Evolutionary conservation across 2,113 vertebrate species (phyloP).

Genomic region (Physeter macrocephalus): DNA sequence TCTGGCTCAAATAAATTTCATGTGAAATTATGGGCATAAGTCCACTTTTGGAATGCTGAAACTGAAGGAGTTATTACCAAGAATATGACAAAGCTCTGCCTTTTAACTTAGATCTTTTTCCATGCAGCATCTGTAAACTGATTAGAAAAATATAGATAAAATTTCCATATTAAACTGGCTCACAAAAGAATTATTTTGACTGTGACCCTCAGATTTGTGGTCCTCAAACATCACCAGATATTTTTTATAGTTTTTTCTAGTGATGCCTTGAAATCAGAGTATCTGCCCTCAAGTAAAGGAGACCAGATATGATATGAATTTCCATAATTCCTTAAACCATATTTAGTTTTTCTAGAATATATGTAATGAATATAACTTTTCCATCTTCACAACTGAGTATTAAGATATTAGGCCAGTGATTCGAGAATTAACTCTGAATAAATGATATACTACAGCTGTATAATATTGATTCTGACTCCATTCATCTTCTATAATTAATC

Average conservation of each 20-base stretch:
- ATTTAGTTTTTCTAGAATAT: neutral
- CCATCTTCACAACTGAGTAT: neutral
- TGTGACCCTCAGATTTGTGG: neutral
- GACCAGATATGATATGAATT: neutral
- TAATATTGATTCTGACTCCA: neutral
- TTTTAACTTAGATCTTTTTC: neutral
- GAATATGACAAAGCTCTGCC: neutral
- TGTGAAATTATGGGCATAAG: neutral
- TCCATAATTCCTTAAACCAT: neutral
- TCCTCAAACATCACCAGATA: neutral
- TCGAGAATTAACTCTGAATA: neutral
- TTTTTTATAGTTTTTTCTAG: constrained; percentile 8
- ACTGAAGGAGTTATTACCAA: neutral
- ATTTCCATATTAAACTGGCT: neutral
- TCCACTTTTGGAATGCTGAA: neutral
- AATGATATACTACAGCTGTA: neutral
- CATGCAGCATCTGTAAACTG: neutral
- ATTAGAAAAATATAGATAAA: neutral
- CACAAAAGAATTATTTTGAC: neutral
- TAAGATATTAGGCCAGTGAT: neutral
- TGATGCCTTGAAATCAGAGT: neutral
- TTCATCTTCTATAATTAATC: neutral
- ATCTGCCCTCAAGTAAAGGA: neutral
- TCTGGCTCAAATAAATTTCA: neutral
- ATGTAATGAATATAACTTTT: neutral